Conservation (phyloP, 2,113 vertebrate species). For the Tychaedon coryphoeus region DNA sequence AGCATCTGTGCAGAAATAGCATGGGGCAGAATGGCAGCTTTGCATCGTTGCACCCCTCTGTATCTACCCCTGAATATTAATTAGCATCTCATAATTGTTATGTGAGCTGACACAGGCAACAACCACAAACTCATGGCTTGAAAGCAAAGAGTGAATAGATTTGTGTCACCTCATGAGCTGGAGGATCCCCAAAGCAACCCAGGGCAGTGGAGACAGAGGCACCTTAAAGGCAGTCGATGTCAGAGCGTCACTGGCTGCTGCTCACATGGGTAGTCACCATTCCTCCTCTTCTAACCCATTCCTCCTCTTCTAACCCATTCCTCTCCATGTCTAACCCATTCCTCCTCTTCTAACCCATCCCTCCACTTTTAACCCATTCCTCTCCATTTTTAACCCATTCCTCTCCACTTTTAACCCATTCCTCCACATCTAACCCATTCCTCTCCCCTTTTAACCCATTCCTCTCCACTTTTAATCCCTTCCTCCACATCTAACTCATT, state of each 20-base stretch:
- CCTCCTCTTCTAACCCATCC: not conserved
- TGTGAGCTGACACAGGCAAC: not conserved
- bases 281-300: not conserved
- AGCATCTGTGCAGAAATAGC: not conserved
- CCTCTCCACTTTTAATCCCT: not conserved
- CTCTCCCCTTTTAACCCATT: too few species aligned
- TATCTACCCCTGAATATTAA: not conserved
- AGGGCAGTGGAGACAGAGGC: not conserved
- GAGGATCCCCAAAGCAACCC: not conserved
- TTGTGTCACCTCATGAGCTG: not conserved
- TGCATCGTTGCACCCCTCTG: not conserved
- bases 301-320: too few species aligned
- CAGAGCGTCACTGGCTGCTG: not conserved
- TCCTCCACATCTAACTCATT: too few species aligned
- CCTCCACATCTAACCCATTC: too few species aligned
- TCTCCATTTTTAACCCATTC: too few species aligned
- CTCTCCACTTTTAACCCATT: too few species aligned
- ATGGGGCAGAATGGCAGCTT: not conserved
- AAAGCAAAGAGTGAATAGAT: not conserved
- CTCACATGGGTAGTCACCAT: rapidly evolving
- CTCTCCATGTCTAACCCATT: too few species aligned
- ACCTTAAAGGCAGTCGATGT: too few species aligned
- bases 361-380: not conserved
- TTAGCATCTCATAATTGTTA: not conserved
- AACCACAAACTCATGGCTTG: not conserved